phyloP scores from a whole-genome alignment of 1,140 invertebrate genomes.

The Batillaria attramentaria region DNA sequence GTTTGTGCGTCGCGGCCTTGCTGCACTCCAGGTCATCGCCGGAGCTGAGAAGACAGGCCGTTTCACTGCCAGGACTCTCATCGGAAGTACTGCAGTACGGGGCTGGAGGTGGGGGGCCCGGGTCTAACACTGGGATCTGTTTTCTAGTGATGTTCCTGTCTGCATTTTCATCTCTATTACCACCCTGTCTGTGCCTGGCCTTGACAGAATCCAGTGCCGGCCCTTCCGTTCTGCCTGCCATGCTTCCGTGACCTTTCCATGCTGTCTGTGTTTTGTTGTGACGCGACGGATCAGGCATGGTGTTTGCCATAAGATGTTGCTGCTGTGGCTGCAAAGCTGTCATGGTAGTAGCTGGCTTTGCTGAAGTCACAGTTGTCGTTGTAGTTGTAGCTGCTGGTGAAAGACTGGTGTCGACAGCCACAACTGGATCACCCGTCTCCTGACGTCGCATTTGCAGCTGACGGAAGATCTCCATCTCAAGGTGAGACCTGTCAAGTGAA shows the following conservation, averaged over 20 bases:
- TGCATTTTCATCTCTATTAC: too few species aligned
- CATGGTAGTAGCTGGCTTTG: background rate
- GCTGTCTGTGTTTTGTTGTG: too few species aligned
- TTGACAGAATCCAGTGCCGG: too few species aligned
- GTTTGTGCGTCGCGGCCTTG: too few species aligned
- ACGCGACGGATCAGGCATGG: too few species aligned
- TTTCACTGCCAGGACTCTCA: slow-evolving; percentile 14
- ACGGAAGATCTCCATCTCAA: slow-evolving; percentile 68
- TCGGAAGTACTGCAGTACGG: too few species aligned
- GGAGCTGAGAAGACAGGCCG: background rate
- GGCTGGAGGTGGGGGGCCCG: too few species aligned
- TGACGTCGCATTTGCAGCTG: slow-evolving; percentile 65
- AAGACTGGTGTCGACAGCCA: slow-evolving; percentile 11
- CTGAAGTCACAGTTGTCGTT: background rate
- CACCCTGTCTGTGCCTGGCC: too few species aligned
- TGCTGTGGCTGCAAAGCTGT: background rate
- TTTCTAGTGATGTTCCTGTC: too few species aligned
- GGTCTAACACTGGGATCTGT: too few species aligned
- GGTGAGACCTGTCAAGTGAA: slow-evolving; percentile 53
- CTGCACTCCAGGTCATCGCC: background rate
- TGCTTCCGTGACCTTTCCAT: too few species aligned
- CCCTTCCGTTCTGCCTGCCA: too few species aligned
- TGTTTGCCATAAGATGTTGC: background rate
- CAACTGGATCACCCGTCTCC: slow-evolving; percentile 30
- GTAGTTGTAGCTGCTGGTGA: slow-evolving; percentile 1